These are phyloP conservation scores for Stenchaetothrips biformis DNA, from an alignment of 2,888 invertebrate species.

Conservation along the genomic window DNA sequence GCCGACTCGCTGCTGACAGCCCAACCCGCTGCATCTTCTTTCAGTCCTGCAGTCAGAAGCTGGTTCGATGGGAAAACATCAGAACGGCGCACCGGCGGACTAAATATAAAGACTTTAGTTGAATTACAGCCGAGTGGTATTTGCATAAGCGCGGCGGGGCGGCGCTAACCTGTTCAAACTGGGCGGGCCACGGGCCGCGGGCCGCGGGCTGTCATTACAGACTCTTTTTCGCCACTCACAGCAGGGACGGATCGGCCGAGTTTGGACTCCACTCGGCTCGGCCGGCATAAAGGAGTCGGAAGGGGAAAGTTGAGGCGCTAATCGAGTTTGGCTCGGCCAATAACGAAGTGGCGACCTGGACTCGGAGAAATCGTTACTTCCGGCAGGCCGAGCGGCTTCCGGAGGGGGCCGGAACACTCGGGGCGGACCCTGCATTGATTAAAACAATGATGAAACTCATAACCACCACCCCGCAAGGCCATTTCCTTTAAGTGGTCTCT, in stretches of 20 bases:
- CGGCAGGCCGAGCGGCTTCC: neutral
- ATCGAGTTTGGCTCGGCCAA: neutral
- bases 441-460: no score
- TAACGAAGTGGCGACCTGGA: neutral
- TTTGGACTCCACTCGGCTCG: neutral
- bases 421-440: no score
- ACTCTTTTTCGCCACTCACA: neutral
- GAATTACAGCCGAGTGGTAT: neutral
- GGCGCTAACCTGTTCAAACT: conserved; percentile 13
- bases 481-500: no score
- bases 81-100: no score
- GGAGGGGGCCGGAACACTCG: no score
- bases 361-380: neutral
- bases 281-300: neutral
- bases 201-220: neutral
- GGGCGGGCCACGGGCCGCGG: neutral
- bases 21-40: no score
- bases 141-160: neutral
- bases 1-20: neutral
- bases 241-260: neutral
- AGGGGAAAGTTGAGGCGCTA: neutral
- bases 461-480: no score
- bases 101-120: neutral
- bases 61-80: no score
- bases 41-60: no score